Percentiles rank a stretch among this genome's conserved stretches.
These are phyloP conservation scores for Chelon auratus DNA, from an alignment of 2,797 vertebrate species.

Conservation along the genomic window DNA sequence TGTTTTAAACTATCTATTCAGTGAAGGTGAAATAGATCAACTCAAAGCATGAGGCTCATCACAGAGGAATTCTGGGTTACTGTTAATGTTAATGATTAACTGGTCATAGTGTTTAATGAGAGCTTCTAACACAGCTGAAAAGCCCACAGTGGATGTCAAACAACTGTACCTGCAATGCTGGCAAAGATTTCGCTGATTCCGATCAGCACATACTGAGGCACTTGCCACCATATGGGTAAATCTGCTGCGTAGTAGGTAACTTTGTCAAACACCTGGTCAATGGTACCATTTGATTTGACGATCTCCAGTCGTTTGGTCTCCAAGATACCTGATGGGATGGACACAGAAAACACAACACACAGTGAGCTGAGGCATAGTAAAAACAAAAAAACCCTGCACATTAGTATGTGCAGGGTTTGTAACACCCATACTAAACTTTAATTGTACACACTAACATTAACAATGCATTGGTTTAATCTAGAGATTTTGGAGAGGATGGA, in stretches of 20 bases:
- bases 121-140: conserved; percentile 16
- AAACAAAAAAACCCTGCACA: not conserved
- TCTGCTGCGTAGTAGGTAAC: conserved; percentile 92
- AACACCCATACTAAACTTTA: not conserved
- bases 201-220: conserved; percentile 98
- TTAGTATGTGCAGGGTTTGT: no score
- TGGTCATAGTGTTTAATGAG: conserved; percentile 22
- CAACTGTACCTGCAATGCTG: conserved; percentile 93
- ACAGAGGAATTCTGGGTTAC: conserved; percentile 16
- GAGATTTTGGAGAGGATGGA: conserved; percentile 21
- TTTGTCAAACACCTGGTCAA: conserved; percentile 90
- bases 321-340: conserved; percentile 88
- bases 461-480: not conserved
- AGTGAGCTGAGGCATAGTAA: not conserved
- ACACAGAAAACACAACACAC: conserved; percentile 31
- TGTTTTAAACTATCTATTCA: conserved; percentile 29
- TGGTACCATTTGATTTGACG: conserved; percentile 83
- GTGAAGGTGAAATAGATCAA: conserved; percentile 14
- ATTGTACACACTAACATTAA: not conserved
- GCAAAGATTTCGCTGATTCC: conserved; percentile 98
- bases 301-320: conserved; percentile 94
- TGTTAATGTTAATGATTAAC: conserved; percentile 19
- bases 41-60: conserved; percentile 15
- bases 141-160: conserved; percentile 37
- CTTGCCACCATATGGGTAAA: conserved; percentile 96